Evolutionary conservation across 2,797 vertebrate species (phyloP).

Genomic region (Amblyraja radiata): DNA sequence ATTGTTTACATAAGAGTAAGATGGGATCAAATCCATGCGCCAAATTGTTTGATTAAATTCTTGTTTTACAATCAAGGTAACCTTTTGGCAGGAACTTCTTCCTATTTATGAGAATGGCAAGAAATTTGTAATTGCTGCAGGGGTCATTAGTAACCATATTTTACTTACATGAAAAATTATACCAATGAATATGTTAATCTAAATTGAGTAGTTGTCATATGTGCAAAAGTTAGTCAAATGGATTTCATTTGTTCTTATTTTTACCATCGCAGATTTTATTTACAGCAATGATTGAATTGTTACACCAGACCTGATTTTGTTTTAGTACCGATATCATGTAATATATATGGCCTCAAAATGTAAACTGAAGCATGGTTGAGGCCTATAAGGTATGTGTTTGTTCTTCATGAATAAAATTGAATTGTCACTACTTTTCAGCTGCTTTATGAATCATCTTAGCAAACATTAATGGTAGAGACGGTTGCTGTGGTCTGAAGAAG

Average conservation of each 20-base stretch:
- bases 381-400: not conserved
- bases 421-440: not conserved
- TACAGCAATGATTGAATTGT: not conserved
- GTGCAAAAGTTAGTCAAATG: not conserved
- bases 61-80: not conserved
- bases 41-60: not conserved
- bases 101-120: not conserved
- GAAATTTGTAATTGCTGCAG: not conserved
- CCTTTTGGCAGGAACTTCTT: not conserved
- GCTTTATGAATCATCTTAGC: not conserved
- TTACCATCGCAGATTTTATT: constrained; percentile 6
- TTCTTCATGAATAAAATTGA: constrained; percentile 31
- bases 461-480: not conserved
- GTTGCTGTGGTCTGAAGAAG: not conserved
- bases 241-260: constrained; percentile 1
- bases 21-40: not conserved
- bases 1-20: not conserved
- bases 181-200: not conserved
- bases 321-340: not conserved
- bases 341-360: not conserved
- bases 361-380: not conserved
- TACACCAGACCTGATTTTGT: not conserved
- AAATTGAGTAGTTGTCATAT: not conserved
- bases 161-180: not conserved
- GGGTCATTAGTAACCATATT: not conserved